A percentile compares a stretch with the other conserved stretches of the same genome.
Conservation (phyloP, 2,113 vertebrate genomes). For the Anas platyrhynchos region DNA sequence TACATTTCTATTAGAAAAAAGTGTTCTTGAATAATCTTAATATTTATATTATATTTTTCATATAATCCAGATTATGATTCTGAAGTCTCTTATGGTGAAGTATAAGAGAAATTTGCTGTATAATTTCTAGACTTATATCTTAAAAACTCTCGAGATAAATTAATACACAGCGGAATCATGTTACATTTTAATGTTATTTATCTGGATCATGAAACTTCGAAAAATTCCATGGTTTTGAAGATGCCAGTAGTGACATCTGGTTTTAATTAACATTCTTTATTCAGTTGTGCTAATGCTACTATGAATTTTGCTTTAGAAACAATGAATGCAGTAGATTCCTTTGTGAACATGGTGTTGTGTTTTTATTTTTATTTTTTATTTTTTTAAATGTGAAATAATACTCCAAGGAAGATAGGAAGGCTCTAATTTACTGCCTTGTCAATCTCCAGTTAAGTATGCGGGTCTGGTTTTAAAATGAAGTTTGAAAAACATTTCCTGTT, state of each 20-base stretch:
- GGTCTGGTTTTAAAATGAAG: not conserved
- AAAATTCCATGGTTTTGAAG: constrained; percentile 12
- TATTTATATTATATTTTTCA: not conserved
- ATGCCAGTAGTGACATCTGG: constrained; percentile 26
- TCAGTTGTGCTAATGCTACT: constrained; percentile 4
- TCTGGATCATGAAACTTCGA: not conserved
- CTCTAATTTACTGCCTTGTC: not conserved
- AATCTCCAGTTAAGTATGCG: not conserved
- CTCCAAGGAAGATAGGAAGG: not conserved
- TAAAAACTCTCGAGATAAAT: not conserved
- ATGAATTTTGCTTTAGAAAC: not conserved
- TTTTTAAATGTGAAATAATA: not conserved
- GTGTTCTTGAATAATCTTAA: not conserved
- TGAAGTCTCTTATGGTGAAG: not conserved
- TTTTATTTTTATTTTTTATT: not conserved
- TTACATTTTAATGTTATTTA: not conserved
- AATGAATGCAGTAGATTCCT: not conserved
- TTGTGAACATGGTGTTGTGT: not conserved
- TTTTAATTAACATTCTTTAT: constrained; percentile 36
- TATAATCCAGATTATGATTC: not conserved
- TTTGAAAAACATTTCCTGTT: not conserved
- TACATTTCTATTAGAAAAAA: not conserved
- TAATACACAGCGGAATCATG: not conserved
- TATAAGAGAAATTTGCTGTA: not conserved
- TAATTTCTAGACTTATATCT: not conserved